Evolutionary conservation across 1,140 invertebrate species (phyloP).

Genomic region (Trachymyrmex septentrionalis): DNA sequence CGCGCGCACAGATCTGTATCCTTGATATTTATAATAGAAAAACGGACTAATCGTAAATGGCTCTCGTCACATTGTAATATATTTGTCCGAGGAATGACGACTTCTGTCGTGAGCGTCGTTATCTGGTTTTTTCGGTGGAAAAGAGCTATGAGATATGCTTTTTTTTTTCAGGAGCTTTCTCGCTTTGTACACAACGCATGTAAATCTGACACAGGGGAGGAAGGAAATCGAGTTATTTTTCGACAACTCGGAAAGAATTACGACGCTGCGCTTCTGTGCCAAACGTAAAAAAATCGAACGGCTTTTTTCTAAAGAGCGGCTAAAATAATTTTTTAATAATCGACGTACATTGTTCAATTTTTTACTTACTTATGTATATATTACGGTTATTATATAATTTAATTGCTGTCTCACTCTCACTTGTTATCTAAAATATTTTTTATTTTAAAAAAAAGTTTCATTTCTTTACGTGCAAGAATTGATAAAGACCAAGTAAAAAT

Average conservation of each 20-base stretch:
- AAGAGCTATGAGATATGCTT: not conserved
- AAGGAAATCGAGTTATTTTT: conserved; percentile 31
- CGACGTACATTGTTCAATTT: too few species aligned
- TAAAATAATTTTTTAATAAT: too few species aligned
- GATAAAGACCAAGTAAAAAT: too few species aligned
- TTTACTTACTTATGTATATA: too few species aligned
- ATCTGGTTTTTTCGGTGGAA: conserved; percentile 32
- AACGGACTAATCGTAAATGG: not conserved
- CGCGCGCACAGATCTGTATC: too few species aligned
- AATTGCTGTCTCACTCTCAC: too few species aligned
- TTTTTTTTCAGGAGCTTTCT: conserved; percentile 21
- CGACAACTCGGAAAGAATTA: conserved; percentile 29
- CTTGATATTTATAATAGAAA: conserved; percentile 19
- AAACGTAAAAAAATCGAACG: not conserved
- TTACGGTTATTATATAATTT: too few species aligned
- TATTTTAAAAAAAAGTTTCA: too few species aligned
- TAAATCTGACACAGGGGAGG: not conserved
- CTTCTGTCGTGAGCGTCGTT: conserved; percentile 8
- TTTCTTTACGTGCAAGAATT: too few species aligned
- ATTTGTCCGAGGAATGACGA: conserved; percentile 21
- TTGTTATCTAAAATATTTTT: too few species aligned
- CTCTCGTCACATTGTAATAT: conserved; percentile 31
- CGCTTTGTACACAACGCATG: conserved; percentile 38
- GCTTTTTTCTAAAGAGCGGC: not conserved
- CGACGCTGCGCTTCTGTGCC: not conserved